These are phyloP conservation scores for Atherinosoma microstoma DNA, from an alignment of 2,797 vertebrate species.

Conservation along the genomic window DNA sequence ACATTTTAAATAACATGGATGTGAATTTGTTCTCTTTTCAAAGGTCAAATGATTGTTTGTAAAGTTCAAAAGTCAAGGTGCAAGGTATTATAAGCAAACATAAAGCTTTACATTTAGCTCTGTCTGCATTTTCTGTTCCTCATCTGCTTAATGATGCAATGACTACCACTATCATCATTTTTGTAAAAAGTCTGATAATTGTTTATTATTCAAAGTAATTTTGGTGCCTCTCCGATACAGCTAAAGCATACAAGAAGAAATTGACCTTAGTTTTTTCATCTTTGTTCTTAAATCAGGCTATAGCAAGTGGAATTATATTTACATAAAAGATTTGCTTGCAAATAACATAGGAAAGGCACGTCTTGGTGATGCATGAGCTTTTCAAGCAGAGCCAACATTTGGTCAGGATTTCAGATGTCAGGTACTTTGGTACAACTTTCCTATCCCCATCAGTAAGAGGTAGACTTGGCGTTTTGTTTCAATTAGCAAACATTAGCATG, in stretches of 20 bases:
- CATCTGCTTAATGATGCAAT: conserved; percentile 18
- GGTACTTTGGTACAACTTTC: background rate
- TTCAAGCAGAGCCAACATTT: background rate
- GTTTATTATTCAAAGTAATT: background rate
- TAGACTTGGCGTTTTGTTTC: background rate
- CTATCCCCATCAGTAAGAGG: background rate
- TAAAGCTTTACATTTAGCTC: conserved; percentile 33
- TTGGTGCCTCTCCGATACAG: background rate
- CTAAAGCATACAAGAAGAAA: background rate
- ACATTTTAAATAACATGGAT: conserved; percentile 55
- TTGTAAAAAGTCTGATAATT: conserved; percentile 3
- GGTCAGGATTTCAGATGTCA: background rate
- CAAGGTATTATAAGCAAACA: conserved; percentile 30
- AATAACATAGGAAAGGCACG: too few species aligned
- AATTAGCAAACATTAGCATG: background rate
- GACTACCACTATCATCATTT: conserved; percentile 6
- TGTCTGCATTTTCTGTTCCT: conserved; percentile 22
- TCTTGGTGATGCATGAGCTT: background rate
- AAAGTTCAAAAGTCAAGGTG: conserved; percentile 50
- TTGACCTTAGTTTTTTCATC: background rate
- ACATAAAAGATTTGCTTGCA: too few species aligned
- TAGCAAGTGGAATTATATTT: background rate
- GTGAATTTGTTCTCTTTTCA: conserved; percentile 72
- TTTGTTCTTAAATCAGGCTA: background rate
- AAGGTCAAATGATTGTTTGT: conserved; percentile 60